phyloP scores from a whole-genome alignment of 1,140 invertebrate species.

The Drosophila kohkoa region DNA sequence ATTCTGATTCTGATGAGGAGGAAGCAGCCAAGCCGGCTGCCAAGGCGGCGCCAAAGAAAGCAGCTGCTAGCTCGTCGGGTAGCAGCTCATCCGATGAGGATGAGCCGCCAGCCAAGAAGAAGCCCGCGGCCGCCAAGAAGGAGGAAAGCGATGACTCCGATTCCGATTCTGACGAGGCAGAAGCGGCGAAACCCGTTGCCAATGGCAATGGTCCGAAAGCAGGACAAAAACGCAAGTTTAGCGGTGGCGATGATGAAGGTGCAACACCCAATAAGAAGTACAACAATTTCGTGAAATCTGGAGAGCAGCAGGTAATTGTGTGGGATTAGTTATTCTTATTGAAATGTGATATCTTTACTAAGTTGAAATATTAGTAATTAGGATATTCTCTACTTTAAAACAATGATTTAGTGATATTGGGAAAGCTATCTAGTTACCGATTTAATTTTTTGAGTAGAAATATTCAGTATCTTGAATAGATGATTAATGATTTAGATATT shows the following conservation, averaged over 20 bases:
- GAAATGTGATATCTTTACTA: no score
- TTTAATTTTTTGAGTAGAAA: no score
- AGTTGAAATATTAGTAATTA: no score
- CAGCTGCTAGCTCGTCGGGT: slow-evolving; percentile 83
- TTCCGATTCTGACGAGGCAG: slow-evolving; percentile 52
- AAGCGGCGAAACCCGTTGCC: slow-evolving; percentile 51
- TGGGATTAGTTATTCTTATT: no score
- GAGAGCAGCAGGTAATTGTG: slow-evolving; percentile 85
- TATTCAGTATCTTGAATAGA: no score
- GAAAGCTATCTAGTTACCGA: no score
- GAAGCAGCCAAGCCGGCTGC: slow-evolving; percentile 41
- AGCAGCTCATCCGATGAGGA: slow-evolving; percentile 76
- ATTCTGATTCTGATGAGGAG: slow-evolving; percentile 49
- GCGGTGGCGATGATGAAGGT: slow-evolving; percentile 67
- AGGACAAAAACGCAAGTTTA: slow-evolving; percentile 84
- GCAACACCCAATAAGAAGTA: slow-evolving; percentile 85
- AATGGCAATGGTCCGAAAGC: slow-evolving; percentile 73
- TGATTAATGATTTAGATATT: no score
- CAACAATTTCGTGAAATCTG: slow-evolving; percentile 87
- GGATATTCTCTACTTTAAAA: no score
- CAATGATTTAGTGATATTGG: no score
- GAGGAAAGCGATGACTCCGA: slow-evolving; percentile 58
- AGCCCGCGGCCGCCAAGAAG: slow-evolving; percentile 63
- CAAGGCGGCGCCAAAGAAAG: slow-evolving; percentile 76
- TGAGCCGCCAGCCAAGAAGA: slow-evolving; percentile 45